These are phyloP conservation scores for Sparidentex hasta DNA, from an alignment of 2,797 vertebrate genomes.

Conservation along the genomic window DNA sequence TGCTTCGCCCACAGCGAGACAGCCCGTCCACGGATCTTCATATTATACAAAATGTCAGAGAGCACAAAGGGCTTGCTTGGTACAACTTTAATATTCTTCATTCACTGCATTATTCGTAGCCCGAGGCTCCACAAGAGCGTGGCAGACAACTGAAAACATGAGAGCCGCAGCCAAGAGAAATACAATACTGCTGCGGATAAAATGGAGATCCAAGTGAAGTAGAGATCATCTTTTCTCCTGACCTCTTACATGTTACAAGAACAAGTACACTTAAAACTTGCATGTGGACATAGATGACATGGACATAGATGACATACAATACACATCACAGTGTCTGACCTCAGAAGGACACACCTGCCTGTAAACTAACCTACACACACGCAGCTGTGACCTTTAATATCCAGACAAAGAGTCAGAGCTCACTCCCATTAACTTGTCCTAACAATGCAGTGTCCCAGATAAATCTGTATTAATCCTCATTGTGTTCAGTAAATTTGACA, in stretches of 20 bases:
- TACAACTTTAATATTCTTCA: constrained; percentile 22
- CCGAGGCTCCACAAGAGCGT: background rate
- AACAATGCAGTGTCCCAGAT: no score
- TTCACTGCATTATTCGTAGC: constrained; percentile 21
- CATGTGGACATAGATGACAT: background rate
- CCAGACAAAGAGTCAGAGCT: background rate
- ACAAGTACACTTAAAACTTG: background rate
- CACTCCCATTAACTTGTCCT: background rate
- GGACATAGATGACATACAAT: background rate
- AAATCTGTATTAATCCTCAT: background rate
- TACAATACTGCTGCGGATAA: background rate
- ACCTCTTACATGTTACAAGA: background rate
- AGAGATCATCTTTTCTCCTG: background rate
- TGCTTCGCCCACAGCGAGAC: background rate
- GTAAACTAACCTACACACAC: background rate
- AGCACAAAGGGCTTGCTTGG: constrained; percentile 4
- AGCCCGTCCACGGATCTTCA: constrained; percentile 30
- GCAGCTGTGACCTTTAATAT: constrained; percentile 23
- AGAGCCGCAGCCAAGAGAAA: background rate
- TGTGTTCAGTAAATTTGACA: background rate
- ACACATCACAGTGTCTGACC: constrained; percentile 1
- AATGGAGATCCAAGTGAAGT: background rate
- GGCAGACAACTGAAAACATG: constrained; percentile 8
- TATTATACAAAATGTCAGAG: constrained; percentile 39
- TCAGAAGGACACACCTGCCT: constrained; percentile 27